Conservation (phyloP, 2,113 vertebrate genomes). For the Dendropsophus ebraccatus region DNA sequence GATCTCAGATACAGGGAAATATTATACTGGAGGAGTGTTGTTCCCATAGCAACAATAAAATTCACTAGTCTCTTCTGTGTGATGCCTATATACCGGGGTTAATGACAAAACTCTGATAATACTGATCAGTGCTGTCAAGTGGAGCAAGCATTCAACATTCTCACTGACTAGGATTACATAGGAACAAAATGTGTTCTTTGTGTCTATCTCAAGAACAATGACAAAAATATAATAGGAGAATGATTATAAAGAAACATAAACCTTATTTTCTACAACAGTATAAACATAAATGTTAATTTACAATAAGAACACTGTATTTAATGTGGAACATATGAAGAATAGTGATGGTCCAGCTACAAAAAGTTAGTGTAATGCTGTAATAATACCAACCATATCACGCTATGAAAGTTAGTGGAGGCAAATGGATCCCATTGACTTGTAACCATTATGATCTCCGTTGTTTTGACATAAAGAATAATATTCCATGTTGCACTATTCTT, state of each 20-base stretch:
- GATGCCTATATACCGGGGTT: constrained; percentile 5
- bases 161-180: not conserved
- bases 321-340: not conserved
- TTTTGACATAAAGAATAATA: too few relatives aligned
- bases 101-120: constrained; percentile 36
- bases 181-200: not conserved
- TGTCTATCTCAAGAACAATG: not conserved
- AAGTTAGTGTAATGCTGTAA: not conserved
- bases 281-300: not conserved
- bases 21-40: constrained; percentile 17
- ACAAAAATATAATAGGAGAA: not conserved
- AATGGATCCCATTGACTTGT: too few relatives aligned
- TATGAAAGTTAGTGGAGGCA: too few relatives aligned
- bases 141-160: not conserved
- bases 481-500: too few relatives aligned
- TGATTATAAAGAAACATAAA: not conserved
- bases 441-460: too few relatives aligned
- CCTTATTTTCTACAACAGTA: too few relatives aligned
- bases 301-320: not conserved
- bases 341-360: not conserved
- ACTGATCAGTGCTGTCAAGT: constrained; percentile 19
- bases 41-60: constrained; percentile 42
- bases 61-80: constrained; percentile 23
- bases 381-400: too few relatives aligned
- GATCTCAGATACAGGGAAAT: constrained; percentile 19